A percentile compares a stretch with the other conserved stretches of the same genome.
Conservation (phyloP, 2,797 vertebrate genomes). For the Neosilurus hyrtlii region DNA sequence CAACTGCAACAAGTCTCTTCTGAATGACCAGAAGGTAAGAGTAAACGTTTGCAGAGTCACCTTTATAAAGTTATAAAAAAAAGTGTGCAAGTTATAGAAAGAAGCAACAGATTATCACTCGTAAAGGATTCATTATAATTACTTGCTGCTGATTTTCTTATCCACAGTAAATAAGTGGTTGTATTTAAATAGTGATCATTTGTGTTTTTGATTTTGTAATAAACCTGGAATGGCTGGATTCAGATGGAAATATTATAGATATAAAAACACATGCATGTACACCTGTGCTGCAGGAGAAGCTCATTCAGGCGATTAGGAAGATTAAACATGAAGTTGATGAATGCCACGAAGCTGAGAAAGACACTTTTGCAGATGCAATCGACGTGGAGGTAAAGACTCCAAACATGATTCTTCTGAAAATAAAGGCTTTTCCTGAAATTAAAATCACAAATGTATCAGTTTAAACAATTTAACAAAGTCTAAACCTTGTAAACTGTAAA, state of each 20-base stretch:
- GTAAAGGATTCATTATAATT: neutral
- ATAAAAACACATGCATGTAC: neutral
- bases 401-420: neutral
- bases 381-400: slow-evolving; percentile 68
- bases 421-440: neutral
- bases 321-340: slow-evolving; percentile 75
- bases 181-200: neutral
- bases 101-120: neutral
- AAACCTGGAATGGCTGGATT: neutral
- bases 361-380: slow-evolving; percentile 64
- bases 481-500: neutral
- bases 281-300: slow-evolving; percentile 68
- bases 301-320: slow-evolving; percentile 76
- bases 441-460: neutral
- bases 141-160: neutral
- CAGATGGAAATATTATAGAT: neutral
- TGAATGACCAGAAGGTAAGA: slow-evolving; percentile 72
- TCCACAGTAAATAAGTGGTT: neutral
- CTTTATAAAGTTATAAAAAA: neutral
- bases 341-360: slow-evolving; percentile 70
- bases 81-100: neutral
- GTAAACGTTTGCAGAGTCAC: slow-evolving; percentile 38
- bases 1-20: slow-evolving; percentile 67
- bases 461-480: neutral
- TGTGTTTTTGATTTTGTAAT: neutral